These are phyloP conservation scores for Bradysia coprophila DNA, from an alignment of 1,140 invertebrate species.

Conservation along the genomic window DNA sequence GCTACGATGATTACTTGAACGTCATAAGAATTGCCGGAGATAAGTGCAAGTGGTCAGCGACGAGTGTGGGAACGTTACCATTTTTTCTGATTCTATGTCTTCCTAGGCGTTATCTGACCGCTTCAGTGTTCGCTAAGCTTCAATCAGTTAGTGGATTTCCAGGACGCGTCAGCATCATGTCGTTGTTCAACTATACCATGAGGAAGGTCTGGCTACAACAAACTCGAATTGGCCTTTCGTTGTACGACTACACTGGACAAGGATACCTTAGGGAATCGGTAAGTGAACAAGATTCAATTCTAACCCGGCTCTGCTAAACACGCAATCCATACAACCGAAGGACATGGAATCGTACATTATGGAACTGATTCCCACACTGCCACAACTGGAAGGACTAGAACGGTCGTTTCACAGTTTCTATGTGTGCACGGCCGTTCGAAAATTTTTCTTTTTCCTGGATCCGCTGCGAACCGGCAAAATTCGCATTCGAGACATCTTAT, in stretches of 20 bases:
- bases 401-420: conserved; percentile 93
- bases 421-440: conserved; percentile 84
- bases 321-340: conserved; percentile 21
- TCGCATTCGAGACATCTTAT: conserved; percentile 77
- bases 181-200: conserved; percentile 91
- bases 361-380: conserved; percentile 79
- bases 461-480: conserved; percentile 72
- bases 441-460: conserved; percentile 92
- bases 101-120: conserved; percentile 51
- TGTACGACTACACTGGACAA: conserved; percentile 85
- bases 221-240: conserved; percentile 76
- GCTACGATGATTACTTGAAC: conserved; percentile 67
- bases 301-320: not conserved
- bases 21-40: conserved; percentile 45
- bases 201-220: conserved; percentile 86
- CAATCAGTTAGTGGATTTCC: conserved; percentile 59
- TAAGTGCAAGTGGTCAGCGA: conserved; percentile 42
- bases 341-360: conserved; percentile 91
- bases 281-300: conserved; percentile 15
- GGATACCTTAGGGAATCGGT: conserved; percentile 80
- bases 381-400: conserved; percentile 75
- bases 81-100: conserved; percentile 2
- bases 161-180: conserved; percentile 60
- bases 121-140: conserved; percentile 71
- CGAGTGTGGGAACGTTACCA: not conserved